A percentile compares a stretch with the other conserved stretches of the same genome.
Conservation (phyloP, 2,113 vertebrate species). For the Ciconia boyciana region DNA sequence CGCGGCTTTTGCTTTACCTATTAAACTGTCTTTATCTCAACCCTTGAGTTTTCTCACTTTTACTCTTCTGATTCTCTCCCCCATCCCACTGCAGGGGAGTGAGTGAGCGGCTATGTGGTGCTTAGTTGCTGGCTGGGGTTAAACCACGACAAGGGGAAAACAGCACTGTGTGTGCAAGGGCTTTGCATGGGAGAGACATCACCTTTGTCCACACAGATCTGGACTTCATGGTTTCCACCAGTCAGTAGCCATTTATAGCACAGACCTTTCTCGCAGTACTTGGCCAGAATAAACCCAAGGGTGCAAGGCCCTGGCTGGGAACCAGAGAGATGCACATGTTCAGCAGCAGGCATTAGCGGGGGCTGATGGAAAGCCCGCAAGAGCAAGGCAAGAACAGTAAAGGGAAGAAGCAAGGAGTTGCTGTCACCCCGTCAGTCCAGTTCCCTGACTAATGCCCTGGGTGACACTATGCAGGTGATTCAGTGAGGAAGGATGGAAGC, state of each 20-base stretch:
- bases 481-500: neutral
- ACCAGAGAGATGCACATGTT: neutral
- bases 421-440: neutral
- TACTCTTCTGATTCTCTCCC: too few species aligned
- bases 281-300: neutral
- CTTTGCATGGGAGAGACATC: neutral
- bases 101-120: too few species aligned
- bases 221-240: neutral
- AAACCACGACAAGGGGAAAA: neutral
- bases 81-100: too few species aligned
- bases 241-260: neutral
- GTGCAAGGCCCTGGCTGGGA: neutral
- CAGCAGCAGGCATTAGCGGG: neutral
- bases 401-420: neutral
- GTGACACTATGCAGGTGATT: neutral
- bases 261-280: neutral
- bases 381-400: neutral
- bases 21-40: too few species aligned
- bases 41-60: too few species aligned
- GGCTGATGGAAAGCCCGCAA: neutral
- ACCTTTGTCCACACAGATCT: neutral
- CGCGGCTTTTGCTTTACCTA: too few species aligned
- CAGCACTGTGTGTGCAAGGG: neutral
- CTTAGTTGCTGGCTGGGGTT: too few species aligned
- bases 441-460: neutral